Percentiles rank a stretch among this genome's conserved stretches.
These are phyloP conservation scores for Ormyrus thymus DNA, from an alignment of 2,888 invertebrate genomes.

Conservation along the genomic window DNA sequence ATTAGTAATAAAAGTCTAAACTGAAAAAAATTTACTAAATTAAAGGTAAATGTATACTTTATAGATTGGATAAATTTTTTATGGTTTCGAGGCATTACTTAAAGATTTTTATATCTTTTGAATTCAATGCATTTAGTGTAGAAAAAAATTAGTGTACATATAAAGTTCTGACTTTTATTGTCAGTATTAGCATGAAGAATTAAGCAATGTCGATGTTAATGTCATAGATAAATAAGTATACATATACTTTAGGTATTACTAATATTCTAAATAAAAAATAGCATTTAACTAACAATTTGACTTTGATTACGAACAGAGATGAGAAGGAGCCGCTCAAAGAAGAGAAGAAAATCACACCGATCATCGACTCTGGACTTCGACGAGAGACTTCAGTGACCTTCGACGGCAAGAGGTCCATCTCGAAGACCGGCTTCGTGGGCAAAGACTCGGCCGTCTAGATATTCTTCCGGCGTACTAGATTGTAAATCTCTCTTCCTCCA, in stretches of 20 bases:
- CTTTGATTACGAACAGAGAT: slow-evolving; percentile 77
- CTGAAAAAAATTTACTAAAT: not conserved
- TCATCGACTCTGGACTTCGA: slow-evolving; percentile 76
- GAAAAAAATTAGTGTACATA: not conserved
- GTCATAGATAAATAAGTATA: not conserved
- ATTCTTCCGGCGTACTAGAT: slow-evolving; percentile 76
- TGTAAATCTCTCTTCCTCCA: slow-evolving; percentile 69
- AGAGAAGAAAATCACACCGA: slow-evolving; percentile 76
- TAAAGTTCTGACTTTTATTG: not conserved
- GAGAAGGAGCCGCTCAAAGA: slow-evolving; percentile 89
- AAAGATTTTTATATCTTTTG: too few relatives aligned
- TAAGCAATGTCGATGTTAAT: slow-evolving; percentile 9
- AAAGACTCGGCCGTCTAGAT: slow-evolving; percentile 91
- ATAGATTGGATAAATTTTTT: too few relatives aligned
- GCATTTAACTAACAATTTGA: not conserved
- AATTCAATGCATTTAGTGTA: too few relatives aligned
- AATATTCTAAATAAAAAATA: too few relatives aligned
- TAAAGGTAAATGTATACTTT: slow-evolving; percentile 1
- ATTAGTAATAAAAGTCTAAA: too few relatives aligned
- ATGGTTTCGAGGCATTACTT: too few relatives aligned
- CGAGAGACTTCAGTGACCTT: slow-evolving; percentile 88
- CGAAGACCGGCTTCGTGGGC: slow-evolving; percentile 90
- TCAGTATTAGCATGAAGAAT: slow-evolving; percentile 7
- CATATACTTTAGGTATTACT: too few relatives aligned
- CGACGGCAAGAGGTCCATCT: slow-evolving; percentile 87